Base-by-base conservation (phyloP, 2,888 invertebrate species). In the Biston betularia region DNA sequence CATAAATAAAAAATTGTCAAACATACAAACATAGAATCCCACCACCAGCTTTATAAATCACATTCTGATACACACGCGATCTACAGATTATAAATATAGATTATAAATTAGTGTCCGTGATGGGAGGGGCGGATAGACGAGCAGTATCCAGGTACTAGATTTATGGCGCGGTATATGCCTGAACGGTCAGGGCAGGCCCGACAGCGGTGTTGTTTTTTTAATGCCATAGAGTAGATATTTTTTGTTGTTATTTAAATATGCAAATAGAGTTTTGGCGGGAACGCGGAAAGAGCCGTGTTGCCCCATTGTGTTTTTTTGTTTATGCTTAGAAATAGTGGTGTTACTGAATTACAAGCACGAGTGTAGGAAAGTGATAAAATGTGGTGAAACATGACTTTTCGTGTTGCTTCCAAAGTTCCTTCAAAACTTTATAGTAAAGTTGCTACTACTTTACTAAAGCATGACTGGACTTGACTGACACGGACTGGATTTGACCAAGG, bases 71-170 rank as follows among this genome's bases (percentile, higher is more conserved):
- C 11, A 54, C 33, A 54, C 14, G 40, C 50, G 33, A 62, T 53
- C 24, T 62, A 52, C 9, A 67, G 63, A 63, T 68, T 63, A 63
- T 60, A 60, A 68, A 63, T 68, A 69, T 73, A 69, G 73, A 74
- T 74, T 73, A 73, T 76, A 76, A 74, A 75, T 75, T 69, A 74
- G 68, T 68, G 69, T 52, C 72, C 70, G 70, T 72, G 75, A 69
- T 75, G 74, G 74, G 70, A 71, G 73, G 73, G 73, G 69, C 65
- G 65, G 55, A 65, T 58, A 62, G 65, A 63, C 58, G 64, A 54
- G 49, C 49, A 48, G 63, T n/a, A 48, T 65, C 57, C 14, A 11
- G 50, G 42, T 24, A 0, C 9, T 60, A 44, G 59, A 68, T 68
- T 68, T 68, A 68, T 63, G 63, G 52, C 42, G 52, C 24, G 34